Base-by-base conservation (phyloP, 2,797 vertebrate species). In the Spatula clypeata region DNA sequence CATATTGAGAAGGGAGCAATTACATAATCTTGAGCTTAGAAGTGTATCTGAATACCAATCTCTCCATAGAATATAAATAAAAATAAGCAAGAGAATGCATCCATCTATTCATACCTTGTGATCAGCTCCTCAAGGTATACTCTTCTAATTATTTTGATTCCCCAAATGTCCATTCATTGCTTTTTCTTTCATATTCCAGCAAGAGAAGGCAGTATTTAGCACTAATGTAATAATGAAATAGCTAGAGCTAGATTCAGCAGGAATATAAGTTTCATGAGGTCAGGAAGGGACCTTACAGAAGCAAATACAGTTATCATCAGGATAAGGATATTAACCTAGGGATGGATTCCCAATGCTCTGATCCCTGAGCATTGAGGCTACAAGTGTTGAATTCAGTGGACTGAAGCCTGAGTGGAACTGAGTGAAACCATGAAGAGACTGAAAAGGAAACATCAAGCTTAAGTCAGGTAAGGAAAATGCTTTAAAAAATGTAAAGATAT, bases 401-500 rank as follows among this genome's bases (percentile, higher is more conserved):
- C 38, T 36, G 75, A 86, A 86, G 45, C 29, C 13, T 16, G 24
- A 61, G 64, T 7, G 88, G 79, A 83, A 81, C 47, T 84, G 47
- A 66, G 66, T 88, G 90, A 93, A 96, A 66, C 9, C 40, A 34
- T 47, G 31, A 91, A 70, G 4, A 66, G 12, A 88, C 88, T 66
- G 19, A 90, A 92, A 88, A 93, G 26, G n/a, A 92, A 94, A 93
- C 57, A 86, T 83, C 69, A 80, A 49, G 38, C 61, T 69, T 36
- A 57, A 32, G 16, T 53, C 0, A 3, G 29, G 40, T 86, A 55
- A 91, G 23, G 13, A 75, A 88, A 94, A 84, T 45, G 13, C 57
- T 94, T 87, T 74, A 74, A 69, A 82, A 82, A 93, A 95, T 86
- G 80, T 91, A 94, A 71, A 92, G 13, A 24, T 53, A 71, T 13